Evolutionary conservation across 2,888 invertebrate genomes (phyloP).

Genomic region (Pyralis farinalis): DNA sequence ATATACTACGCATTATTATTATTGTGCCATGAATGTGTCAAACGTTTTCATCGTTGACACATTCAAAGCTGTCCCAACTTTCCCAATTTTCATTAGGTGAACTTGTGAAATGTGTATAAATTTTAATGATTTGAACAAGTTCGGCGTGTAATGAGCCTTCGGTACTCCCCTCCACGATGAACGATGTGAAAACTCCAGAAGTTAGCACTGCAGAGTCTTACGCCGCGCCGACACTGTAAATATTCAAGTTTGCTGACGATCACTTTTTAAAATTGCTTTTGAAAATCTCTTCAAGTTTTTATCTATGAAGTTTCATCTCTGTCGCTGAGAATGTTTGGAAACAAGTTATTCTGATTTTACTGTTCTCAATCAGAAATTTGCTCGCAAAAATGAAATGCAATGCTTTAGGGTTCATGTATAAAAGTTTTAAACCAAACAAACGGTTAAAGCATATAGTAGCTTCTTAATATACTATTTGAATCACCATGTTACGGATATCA

Average conservation of each 20-base stretch:
- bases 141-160: constrained; percentile 55
- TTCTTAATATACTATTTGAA: too few relatives aligned
- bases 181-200: constrained; percentile 25
- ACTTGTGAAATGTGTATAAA: constrained; percentile 57
- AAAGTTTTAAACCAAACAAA: too few relatives aligned
- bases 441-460: too few relatives aligned
- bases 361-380: too few relatives aligned
- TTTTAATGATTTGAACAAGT: constrained; percentile 65
- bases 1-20: too few relatives aligned
- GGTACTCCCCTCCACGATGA: constrained; percentile 27
- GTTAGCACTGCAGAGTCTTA: constrained; percentile 22
- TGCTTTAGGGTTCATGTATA: too few relatives aligned
- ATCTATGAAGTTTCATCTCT: constrained; percentile 9
- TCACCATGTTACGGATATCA: too few relatives aligned
- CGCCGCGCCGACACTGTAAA: constrained; percentile 9
- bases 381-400: too few relatives aligned
- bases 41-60: not conserved
- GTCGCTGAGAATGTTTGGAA: not conserved
- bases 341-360: too few relatives aligned
- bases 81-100: constrained; percentile 53
- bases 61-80: constrained; percentile 22
- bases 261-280: constrained; percentile 9
- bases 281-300: constrained; percentile 6
- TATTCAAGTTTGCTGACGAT: constrained; percentile 10
- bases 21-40: constrained; percentile 7